Conservation (phyloP, 2,888 invertebrate genomes). For the Erebia palarica region DNA sequence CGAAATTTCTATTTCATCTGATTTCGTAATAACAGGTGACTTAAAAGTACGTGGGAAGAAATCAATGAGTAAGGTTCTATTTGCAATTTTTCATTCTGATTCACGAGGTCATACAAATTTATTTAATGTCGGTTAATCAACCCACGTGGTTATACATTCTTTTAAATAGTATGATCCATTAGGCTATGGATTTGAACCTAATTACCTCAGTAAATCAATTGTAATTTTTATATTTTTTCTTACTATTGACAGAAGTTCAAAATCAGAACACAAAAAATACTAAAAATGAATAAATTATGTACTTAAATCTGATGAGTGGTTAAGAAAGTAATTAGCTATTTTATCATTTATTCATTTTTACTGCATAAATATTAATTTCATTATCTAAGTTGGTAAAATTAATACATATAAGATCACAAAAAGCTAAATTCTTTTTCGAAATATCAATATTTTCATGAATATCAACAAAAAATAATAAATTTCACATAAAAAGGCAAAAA, state of each 20-base stretch:
- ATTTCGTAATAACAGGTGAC: slow-evolving; percentile 14
- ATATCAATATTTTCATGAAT: not conserved
- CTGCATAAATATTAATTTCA: too few relatives aligned
- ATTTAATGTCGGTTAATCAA: slow-evolving; percentile 4
- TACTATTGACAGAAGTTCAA: too few relatives aligned
- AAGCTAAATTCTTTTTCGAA: not conserved
- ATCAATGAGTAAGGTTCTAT: not conserved
- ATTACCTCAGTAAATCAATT: too few relatives aligned
- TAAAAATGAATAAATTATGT: too few relatives aligned
- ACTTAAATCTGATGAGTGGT: too few relatives aligned
- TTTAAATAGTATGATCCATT: not conserved
- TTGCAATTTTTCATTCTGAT: slow-evolving; percentile 15
- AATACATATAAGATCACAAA: not conserved
- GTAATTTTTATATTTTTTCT: too few relatives aligned
- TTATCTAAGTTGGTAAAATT: not conserved
- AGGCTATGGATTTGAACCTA: not conserved
- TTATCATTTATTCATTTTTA: too few relatives aligned
- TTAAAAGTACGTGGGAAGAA: slow-evolving; percentile 6
- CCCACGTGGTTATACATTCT: not conserved
- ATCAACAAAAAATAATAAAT: slow-evolving; percentile 16
- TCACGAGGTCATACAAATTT: slow-evolving; percentile 8
- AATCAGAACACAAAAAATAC: too few relatives aligned
- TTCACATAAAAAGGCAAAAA: slow-evolving; percentile 30
- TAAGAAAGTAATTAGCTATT: too few relatives aligned
- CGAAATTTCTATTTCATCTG: not conserved